Conservation (phyloP, 2,888 invertebrate species). For the Agonopterix alstromeriana region DNA sequence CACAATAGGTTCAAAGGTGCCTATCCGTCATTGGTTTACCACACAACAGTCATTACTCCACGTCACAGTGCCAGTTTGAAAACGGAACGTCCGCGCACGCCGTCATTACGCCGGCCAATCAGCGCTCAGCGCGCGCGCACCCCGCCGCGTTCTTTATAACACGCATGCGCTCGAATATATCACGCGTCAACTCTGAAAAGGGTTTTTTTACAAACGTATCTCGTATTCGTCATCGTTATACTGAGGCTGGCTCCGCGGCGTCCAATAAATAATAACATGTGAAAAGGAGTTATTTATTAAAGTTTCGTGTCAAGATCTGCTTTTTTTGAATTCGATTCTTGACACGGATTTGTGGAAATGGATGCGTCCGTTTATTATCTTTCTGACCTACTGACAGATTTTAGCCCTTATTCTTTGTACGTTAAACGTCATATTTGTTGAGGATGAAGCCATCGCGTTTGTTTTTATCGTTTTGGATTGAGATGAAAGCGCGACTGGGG, state of each 20-base stretch:
- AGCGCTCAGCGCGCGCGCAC: constrained; percentile 56
- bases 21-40: constrained; percentile 69
- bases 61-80: constrained; percentile 45
- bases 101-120: constrained; percentile 62
- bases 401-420: constrained; percentile 25
- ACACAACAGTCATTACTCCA: constrained; percentile 56
- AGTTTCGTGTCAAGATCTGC: constrained; percentile 39
- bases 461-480: constrained; percentile 23
- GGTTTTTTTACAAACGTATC: constrained; percentile 64
- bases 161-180: constrained; percentile 63
- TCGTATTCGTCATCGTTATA: constrained; percentile 73
- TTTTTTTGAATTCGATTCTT: constrained; percentile 49
- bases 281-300: constrained; percentile 59
- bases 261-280: constrained; percentile 63
- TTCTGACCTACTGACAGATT: constrained; percentile 32
- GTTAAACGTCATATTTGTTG: constrained; percentile 26
- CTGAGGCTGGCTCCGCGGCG: constrained; percentile 40
- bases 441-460: constrained; percentile 24
- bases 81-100: constrained; percentile 48
- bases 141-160: constrained; percentile 69
- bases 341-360: constrained; percentile 69
- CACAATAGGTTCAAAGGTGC: constrained; percentile 65
- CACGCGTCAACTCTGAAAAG: constrained; percentile 64
- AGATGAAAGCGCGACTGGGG: constrained; percentile 10
- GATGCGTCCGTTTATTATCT: constrained; percentile 41